These are phyloP conservation scores for Astyanax mexicanus DNA, from an alignment of 2,797 vertebrate species.

Conservation along the genomic window DNA sequence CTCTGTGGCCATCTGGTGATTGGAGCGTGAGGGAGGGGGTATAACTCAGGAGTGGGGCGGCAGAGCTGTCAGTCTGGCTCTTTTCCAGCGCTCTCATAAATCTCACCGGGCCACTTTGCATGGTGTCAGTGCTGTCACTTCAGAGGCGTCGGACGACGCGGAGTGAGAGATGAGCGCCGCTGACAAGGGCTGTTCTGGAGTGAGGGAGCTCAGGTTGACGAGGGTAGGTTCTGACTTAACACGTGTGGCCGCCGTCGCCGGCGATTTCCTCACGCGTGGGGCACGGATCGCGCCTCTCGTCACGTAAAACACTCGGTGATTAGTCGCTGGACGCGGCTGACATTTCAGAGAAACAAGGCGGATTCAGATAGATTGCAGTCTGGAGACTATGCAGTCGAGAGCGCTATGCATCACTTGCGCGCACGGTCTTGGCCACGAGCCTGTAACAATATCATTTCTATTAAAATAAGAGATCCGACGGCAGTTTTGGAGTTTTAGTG, in stretches of 20 bases:
- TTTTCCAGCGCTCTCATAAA: slow-evolving; percentile 55
- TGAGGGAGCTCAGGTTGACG: slow-evolving; percentile 64
- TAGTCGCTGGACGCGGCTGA: neutral
- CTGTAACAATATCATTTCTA: slow-evolving; percentile 22
- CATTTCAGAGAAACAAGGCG: neutral
- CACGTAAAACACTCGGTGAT: neutral
- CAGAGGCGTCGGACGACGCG: slow-evolving; percentile 45
- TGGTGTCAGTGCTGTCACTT: slow-evolving; percentile 67
- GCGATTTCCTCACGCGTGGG: slow-evolving; percentile 23
- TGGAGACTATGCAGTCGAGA: slow-evolving; percentile 6
- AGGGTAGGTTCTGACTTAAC: slow-evolving; percentile 40
- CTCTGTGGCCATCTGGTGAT: slow-evolving; percentile 67
- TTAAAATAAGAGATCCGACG: slow-evolving; percentile 25
- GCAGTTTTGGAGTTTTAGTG: slow-evolving; percentile 15
- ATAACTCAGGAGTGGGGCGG: slow-evolving; percentile 62
- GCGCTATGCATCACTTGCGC: neutral
- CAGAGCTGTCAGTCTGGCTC: slow-evolving; percentile 66
- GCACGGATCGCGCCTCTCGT: slow-evolving; percentile 10
- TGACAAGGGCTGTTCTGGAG: slow-evolving; percentile 68
- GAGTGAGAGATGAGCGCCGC: slow-evolving; percentile 67
- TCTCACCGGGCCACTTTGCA: slow-evolving; percentile 57
- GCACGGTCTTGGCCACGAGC: neutral
- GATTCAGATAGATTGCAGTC: neutral
- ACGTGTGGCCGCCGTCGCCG: slow-evolving; percentile 1
- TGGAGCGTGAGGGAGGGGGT: slow-evolving; percentile 68